Percentiles rank a stretch among this genome's conserved stretches.
Evolutionary conservation across 2,113 vertebrate genomes (phyloP).

Genomic region (Epinephelus lanceolatus): DNA sequence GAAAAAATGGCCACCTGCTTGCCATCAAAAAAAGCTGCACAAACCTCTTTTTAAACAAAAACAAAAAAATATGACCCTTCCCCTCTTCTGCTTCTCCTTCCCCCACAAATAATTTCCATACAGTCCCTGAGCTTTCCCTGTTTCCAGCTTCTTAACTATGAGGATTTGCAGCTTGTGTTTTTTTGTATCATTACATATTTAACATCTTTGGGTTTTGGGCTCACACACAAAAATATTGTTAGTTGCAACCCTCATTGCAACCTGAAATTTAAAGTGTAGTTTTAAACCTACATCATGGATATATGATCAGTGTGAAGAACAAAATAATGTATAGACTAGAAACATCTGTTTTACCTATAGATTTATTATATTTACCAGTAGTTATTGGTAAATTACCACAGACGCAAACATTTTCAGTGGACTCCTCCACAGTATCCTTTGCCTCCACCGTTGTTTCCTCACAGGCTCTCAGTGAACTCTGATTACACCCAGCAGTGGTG

Average conservation of each 20-base stretch:
- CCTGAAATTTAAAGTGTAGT: background rate
- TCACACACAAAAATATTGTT: no score
- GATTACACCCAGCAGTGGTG: conserved; percentile 54
- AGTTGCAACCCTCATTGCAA: background rate
- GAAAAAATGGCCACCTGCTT: no score
- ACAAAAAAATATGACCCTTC: background rate
- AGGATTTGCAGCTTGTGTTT: no score
- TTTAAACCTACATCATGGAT: background rate
- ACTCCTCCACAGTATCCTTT: background rate
- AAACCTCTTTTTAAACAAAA: background rate
- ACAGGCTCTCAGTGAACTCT: conserved; percentile 49
- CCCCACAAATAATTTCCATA: background rate
- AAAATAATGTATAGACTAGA: no score
- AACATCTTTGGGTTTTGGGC: no score
- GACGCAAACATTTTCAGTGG: background rate
- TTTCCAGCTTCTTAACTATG: background rate
- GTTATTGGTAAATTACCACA: conserved; percentile 20
- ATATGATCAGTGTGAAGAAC: background rate
- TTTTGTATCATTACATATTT: no score
- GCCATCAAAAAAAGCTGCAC: no score
- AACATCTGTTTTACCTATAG: background rate
- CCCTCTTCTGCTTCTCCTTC: background rate
- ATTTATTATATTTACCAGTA: conserved; percentile 18
- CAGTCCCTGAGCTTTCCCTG: background rate
- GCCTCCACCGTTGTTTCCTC: conserved; percentile 28